phyloP scores from a whole-genome alignment of 2,797 vertebrate species.

The Microctenopoma lineatum region DNA sequence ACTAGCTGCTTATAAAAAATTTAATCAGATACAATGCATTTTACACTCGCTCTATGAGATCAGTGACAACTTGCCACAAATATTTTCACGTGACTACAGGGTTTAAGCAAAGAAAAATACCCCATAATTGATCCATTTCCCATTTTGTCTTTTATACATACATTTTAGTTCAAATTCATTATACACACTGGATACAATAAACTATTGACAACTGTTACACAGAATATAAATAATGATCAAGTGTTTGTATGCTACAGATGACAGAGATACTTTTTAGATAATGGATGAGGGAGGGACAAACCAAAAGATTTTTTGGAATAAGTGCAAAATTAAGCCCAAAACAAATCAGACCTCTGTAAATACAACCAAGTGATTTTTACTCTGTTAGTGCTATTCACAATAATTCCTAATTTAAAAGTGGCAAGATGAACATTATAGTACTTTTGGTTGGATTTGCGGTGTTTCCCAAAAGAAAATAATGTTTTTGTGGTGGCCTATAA shows the following conservation, averaged over 20 bases:
- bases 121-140: conserved; percentile 18
- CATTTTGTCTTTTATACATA: conserved; percentile 39
- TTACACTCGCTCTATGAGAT: conserved; percentile 33
- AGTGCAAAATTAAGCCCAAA: conserved; percentile 43
- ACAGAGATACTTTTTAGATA: conserved; percentile 13
- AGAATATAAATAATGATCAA: conserved; percentile 34
- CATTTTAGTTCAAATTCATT: conserved; percentile 26
- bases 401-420: conserved; percentile 1
- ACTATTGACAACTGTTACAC: conserved; percentile 35
- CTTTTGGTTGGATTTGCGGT: conserved; percentile 20
- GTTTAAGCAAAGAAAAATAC: conserved; percentile 3
- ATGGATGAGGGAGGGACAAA: neutral
- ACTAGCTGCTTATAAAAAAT: conserved; percentile 46
- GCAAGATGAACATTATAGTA: neutral
- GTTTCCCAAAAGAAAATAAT: conserved; percentile 11
- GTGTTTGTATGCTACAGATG: conserved; percentile 34
- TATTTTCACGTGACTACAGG: conserved; percentile 17
- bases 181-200: conserved; percentile 40
- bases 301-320: neutral
- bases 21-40: conserved; percentile 31
- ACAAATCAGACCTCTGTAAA: conserved; percentile 14
- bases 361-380: conserved; percentile 2
- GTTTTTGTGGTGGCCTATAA: conserved; percentile 9
- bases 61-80: conserved; percentile 45
- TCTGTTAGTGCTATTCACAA: neutral